A percentile compares a stretch with the other conserved stretches of the same genome.
Evolutionary conservation across 2,888 invertebrate species (phyloP).

Genomic region (Chesias legatella): DNA sequence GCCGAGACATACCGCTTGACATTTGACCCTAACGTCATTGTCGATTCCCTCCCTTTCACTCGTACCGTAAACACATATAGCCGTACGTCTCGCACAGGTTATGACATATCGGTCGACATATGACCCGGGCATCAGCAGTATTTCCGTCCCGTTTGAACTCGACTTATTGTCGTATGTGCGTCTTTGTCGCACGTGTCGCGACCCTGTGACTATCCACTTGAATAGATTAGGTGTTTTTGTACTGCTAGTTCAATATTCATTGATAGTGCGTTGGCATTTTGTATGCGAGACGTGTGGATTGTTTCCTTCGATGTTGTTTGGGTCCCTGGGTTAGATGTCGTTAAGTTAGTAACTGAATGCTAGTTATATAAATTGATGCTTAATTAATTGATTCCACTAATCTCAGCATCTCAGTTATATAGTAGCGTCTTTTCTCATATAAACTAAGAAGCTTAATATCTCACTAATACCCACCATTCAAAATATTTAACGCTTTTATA

Average conservation of each 20-base stretch:
- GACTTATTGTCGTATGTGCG: constrained; percentile 40
- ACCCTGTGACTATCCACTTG: constrained; percentile 75
- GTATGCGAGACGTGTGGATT: constrained; percentile 55
- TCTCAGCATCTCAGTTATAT: no score
- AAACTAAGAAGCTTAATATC: no score
- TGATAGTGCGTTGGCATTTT: constrained; percentile 75
- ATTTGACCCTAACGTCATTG: constrained; percentile 77
- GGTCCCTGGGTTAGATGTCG: neutral
- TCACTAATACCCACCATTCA: no score
- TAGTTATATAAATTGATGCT: no score
- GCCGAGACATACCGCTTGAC: constrained; percentile 77
- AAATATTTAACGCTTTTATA: no score
- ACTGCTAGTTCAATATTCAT: constrained; percentile 73
- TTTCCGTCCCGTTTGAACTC: constrained; percentile 56
- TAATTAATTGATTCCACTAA: no score
- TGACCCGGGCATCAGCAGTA: constrained; percentile 65
- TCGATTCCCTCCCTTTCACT: constrained; percentile 57
- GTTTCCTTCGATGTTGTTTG: constrained; percentile 36
- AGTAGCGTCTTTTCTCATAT: no score
- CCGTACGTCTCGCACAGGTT: constrained; percentile 70
- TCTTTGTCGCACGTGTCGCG: constrained; percentile 67
- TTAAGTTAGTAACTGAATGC: no score
- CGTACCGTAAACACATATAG: constrained; percentile 37
- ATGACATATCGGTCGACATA: constrained; percentile 78
- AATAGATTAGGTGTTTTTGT: constrained; percentile 80